Percentiles rank a stretch among this genome's conserved stretches.
Conservation (phyloP, 1,140 invertebrate genomes). For the Lucilia sericata region DNA sequence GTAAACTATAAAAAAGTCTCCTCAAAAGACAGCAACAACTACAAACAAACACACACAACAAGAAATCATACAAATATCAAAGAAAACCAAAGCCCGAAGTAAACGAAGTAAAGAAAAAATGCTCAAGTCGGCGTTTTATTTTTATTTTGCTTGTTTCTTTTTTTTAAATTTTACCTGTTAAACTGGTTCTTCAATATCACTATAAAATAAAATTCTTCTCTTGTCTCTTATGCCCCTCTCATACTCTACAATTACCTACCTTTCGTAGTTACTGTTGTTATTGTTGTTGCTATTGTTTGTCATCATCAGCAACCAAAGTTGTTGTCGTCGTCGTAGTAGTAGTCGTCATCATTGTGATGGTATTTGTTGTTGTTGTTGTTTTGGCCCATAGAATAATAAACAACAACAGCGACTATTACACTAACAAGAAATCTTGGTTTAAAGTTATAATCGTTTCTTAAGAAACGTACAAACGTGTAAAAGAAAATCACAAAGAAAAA, state of each 20-base stretch:
- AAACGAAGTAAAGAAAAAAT: conserved; percentile 20
- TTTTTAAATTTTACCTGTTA: neutral
- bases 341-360: conserved; percentile 6
- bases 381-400: neutral
- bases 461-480: conserved; percentile 23
- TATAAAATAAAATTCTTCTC: neutral
- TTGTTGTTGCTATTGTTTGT: conserved; percentile 23
- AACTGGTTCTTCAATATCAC: conserved; percentile 43
- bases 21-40: conserved; percentile 16
- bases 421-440: neutral
- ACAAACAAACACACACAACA: neutral
- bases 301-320: neutral
- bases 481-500: conserved; percentile 18
- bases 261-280: conserved; percentile 23
- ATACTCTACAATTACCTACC: neutral
- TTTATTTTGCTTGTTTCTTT: neutral
- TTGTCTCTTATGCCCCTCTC: neutral
- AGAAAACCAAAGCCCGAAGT: neutral
- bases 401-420: neutral
- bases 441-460: conserved; percentile 35
- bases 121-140: neutral
- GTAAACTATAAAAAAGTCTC: conserved; percentile 26
- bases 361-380: neutral
- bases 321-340: neutral
- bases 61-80: neutral